Evolutionary conservation across 2,113 vertebrate genomes (phyloP), one percentile per base, ranked within the genome.

Genomic region (Amphiprion ocellaris): DNA sequence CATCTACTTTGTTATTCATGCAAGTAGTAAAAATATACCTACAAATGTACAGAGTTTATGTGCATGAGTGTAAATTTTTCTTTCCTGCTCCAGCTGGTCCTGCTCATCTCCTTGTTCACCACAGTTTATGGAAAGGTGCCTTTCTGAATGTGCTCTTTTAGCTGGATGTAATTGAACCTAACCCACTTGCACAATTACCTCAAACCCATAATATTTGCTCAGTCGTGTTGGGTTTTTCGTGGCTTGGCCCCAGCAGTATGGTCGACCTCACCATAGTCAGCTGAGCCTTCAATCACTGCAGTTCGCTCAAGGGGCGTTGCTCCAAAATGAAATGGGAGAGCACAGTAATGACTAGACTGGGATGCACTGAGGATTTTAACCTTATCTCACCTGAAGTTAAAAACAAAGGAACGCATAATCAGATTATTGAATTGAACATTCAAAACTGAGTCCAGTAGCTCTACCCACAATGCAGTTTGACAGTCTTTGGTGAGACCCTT

Each of bases 191-290:
- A 87, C 92, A 90, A 89, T 95, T 93, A 92, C 88, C 88, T 79
- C 79, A 83, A 83, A 92, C 87, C 92, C 91, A 89, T 88, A 93
- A 93, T 94, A 91, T 94, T 94, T 94, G 86, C 89, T 77, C 86
- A 92, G 88, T 44, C 53, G 82, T 82, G 73, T 83, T 71, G 77
- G 79, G 84, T 88, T 82, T 71, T 62, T 68, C 77, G 76, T 74
- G 69, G 77, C 71, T 52, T 53, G 63, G 84, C 84, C 86, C 76
- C 77, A 77, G 81, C 17, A 41, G 81, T 54, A 65, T 85, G 82
- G 81, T 83, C 47, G 69, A 74, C 78, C 81, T 82, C 50, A 7
- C 72, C 67, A 66, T 66, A 46, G 82, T 74, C 81, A 50, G 61
- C 74, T n/a, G 30, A 76, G 73, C 69, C 61, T 74, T 92, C 85